Base-by-base conservation (phyloP, 2,113 vertebrate species). In the Bos javanicus region DNA sequence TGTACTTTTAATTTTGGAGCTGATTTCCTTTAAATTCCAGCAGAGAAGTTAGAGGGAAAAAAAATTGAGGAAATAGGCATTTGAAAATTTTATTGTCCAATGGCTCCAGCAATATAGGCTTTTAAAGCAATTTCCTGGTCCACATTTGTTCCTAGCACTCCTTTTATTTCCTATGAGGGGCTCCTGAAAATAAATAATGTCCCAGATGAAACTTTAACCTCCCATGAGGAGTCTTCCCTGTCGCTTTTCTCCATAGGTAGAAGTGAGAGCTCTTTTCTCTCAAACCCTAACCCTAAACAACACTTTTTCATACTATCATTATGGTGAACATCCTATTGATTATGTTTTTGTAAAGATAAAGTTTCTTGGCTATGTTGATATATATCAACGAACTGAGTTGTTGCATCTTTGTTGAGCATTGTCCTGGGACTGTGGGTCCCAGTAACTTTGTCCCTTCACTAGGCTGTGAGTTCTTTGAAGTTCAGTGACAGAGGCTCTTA, bases 71-170 rank as follows among this genome's bases (percentile, higher is more conserved):
- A 92, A 93, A 83, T 48, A 43, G 26, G 26, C 52, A 91, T 81
- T 89, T 94, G 52, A 23, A 80, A 81, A 93, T 87, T 93, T 91
- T 87, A 56, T 87, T 97, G 78, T 57, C 67, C 96, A 82, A 90
- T 81, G 56, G 54, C 17, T 96, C 33, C 10, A 84, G 9, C 57
- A 59, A 2, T 36, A 87, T 12, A 87, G 33, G 6, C 10, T 93
- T 97, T 94, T 17, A 78, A 83, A 91, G 39, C 43, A 97, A 10
- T 64, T 33, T 62, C 36, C 71, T 83, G 39, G 6, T 78, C n/a
- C 67, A 89, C 56, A 97, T 91, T 97, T 94, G 39, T 96, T 86
- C n/a, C 43, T 36, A 16, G n/a, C 10, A 80, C 33, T 94, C 4
- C 30, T 74, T 88, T 95, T 88, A 95, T 60, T 80, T 95, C 36